Evolutionary conservation across 2,113 vertebrate genomes (phyloP).

Genomic region (Gallinago undulata): DNA sequence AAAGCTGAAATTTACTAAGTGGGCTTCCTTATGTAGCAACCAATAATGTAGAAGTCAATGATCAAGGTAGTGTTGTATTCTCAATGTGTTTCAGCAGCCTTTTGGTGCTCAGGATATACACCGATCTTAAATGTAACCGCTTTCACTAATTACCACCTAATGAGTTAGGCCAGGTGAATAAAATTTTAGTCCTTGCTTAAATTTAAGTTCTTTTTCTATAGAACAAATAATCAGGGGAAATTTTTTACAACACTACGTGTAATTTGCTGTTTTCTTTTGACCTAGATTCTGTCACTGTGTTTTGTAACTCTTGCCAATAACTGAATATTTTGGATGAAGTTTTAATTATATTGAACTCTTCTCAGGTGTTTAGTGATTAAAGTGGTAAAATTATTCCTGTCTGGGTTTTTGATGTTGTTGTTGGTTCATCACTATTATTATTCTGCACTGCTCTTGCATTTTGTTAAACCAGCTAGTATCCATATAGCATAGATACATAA

Average conservation of each 20-base stretch:
- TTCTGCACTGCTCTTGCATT: neutral
- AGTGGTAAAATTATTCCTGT: neutral
- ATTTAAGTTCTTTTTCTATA: neutral
- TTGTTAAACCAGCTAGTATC: neutral
- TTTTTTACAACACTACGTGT: neutral
- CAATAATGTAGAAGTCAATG: neutral
- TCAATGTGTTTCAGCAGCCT: neutral
- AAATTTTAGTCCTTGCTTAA: neutral
- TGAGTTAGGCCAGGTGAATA: neutral
- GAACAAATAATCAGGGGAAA: neutral
- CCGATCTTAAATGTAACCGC: neutral
- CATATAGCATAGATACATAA: neutral
- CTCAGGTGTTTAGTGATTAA: neutral
- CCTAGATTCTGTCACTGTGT: neutral
- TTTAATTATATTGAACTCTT: neutral
- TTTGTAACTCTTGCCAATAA: neutral
- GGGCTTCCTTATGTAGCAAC: neutral
- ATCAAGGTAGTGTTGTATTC: neutral
- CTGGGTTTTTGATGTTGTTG: accelerated
- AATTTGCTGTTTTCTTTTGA: neutral
- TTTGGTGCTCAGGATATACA: neutral
- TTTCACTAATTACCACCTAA: neutral
- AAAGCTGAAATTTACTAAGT: neutral
- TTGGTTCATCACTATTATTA: neutral
- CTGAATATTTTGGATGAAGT: neutral